A percentile compares a stretch with the other conserved stretches of the same genome.
phyloP scores from a whole-genome alignment of 2,888 invertebrate species.

The Crematogaster levior region DNA sequence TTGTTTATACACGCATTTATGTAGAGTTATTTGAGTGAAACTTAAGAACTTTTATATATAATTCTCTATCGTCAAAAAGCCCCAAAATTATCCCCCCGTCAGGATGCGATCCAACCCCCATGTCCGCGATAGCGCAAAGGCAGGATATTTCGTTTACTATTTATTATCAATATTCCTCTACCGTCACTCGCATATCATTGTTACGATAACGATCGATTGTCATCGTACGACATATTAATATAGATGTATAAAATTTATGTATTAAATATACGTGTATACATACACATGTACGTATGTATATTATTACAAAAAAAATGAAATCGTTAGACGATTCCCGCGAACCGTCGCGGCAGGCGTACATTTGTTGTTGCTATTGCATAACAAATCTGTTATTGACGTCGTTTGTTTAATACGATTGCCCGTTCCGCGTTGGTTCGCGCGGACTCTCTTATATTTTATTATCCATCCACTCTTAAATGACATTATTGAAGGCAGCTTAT shows the following conservation, averaged over 20 bases:
- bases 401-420: neutral
- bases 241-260: constrained; percentile 81
- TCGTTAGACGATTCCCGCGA: neutral
- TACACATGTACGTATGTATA: constrained; percentile 66
- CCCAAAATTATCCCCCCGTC: neutral
- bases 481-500: neutral
- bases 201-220: constrained; percentile 71
- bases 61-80: neutral
- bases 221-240: constrained; percentile 69
- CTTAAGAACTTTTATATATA: neutral
- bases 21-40: too few relatives aligned
- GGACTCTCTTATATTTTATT: constrained; percentile 11
- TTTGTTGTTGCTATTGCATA: neutral
- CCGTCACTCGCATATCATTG: constrained; percentile 78
- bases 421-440: neutral
- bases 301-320: constrained; percentile 45
- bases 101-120: neutral
- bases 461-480: neutral
- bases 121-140: constrained; percentile 53
- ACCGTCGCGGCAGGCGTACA: neutral
- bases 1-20: neutral
- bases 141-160: constrained; percentile 65
- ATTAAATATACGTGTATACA: constrained; percentile 78
- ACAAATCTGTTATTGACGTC: neutral
- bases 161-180: constrained; percentile 72